These are phyloP conservation scores for Bolborhynchus lineola DNA, from an alignment of 2,113 vertebrate species.

Conservation along the genomic window DNA sequence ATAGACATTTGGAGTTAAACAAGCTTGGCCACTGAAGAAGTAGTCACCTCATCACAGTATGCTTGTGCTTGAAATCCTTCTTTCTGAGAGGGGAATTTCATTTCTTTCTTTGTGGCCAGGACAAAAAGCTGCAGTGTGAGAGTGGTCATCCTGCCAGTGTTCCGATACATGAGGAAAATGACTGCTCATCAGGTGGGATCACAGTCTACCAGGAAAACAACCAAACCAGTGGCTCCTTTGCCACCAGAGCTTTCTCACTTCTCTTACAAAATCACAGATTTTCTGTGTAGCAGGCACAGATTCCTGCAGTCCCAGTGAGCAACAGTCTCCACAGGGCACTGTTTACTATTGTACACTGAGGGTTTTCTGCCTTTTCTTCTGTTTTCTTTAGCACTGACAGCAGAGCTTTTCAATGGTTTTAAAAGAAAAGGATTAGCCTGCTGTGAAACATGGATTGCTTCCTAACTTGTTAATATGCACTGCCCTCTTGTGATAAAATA, in stretches of 20 bases:
- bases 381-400: neutral
- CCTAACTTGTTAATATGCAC: conserved; percentile 8
- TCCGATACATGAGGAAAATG: neutral
- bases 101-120: neutral
- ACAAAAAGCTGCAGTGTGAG: neutral
- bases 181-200: neutral
- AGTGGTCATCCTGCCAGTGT: neutral
- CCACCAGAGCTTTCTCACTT: neutral
- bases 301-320: neutral
- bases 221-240: neutral
- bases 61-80: neutral
- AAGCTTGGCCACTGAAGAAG: neutral
- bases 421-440: neutral
- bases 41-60: neutral
- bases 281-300: neutral
- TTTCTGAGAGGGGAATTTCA: neutral
- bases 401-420: neutral
- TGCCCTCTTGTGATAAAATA: conserved; percentile 55
- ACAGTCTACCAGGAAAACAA: neutral
- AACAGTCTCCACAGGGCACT: neutral
- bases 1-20: neutral
- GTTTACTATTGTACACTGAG: neutral
- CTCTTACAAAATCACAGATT: neutral
- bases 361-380: neutral
- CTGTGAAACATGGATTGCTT: neutral